phyloP scores from a whole-genome alignment of 1,140 invertebrate species.

The Drosophila pachea region DNA sequence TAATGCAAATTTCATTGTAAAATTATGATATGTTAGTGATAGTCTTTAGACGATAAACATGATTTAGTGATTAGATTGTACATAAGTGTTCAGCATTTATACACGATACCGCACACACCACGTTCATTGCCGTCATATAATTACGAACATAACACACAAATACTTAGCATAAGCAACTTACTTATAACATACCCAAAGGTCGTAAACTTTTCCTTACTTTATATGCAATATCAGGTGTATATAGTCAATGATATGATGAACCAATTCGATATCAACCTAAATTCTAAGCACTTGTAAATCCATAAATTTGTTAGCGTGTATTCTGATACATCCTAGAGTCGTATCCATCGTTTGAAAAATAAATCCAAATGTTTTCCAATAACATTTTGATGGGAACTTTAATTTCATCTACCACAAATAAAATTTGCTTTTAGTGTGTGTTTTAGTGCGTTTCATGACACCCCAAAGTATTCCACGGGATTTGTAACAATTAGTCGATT shows the following conservation, averaged over 20 bases:
- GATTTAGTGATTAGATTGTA: conserved; percentile 50
- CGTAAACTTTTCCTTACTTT: conserved; percentile 61
- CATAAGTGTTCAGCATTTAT: conserved; percentile 69
- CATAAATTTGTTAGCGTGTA: conserved; percentile 22
- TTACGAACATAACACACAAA: conserved; percentile 31
- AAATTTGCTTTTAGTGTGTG: too few species aligned
- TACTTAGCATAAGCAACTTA: conserved; percentile 35
- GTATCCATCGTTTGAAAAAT: conserved; percentile 16
- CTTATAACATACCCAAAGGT: conserved; percentile 44
- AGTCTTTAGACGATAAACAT: conserved; percentile 50
- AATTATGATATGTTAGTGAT: conserved; percentile 64
- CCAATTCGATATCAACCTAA: conserved; percentile 34
- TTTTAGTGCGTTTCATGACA: too few species aligned
- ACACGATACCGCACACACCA: conserved; percentile 18
- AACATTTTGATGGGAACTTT: not conserved
- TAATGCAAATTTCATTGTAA: conserved; percentile 73
- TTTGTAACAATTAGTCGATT: too few species aligned
- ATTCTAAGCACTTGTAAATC: conserved; percentile 2
- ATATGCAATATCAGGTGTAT: conserved; percentile 64
- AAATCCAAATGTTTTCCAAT: conserved; percentile 7
- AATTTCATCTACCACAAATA: too few species aligned
- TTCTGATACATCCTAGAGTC: conserved; percentile 4
- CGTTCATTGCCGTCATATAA: not conserved
- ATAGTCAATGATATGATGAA: conserved; percentile 52
- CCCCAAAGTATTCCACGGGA: too few species aligned